Base-by-base conservation (phyloP, 2,888 invertebrate species). In the Theretra japonica region DNA sequence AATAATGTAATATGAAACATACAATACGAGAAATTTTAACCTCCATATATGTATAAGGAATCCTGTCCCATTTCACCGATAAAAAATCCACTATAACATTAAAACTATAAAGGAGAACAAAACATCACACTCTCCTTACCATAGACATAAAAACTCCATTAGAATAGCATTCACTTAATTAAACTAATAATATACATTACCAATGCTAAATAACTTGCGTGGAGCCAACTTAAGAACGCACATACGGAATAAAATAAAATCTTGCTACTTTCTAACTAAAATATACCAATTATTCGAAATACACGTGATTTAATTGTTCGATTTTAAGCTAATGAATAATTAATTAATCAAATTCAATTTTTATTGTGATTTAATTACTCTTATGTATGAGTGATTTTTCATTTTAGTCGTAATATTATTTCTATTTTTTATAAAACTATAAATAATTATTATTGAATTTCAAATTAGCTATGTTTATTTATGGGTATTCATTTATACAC, bases 131-230 rank as follows among this genome's bases (percentile, higher is more conserved):
- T 23, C 28, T 0, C 41, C 23, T 70, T 70, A 30, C 60, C 30
- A 62, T 33, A 33, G 62, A 70, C 70, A 53, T 70, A 65, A 62
- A 70, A 70, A 70, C 62, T 70, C 70, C 70, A 70, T 70, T 70
- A 70, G 53, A 65, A 33, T 70, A 28, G 33, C 62, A 65, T 30
- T 53, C 70, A 53, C 62, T 70, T 70, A 70, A 70, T 70, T 70
- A 70, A 70, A 70, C 21, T 62, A 56, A 62, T 62, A 62, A 65
- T 60, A 50, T 62, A 70, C 50, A 70, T 70, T 70, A 53, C 62
- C 70, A 62, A 70, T 70, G 70, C 62, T 62, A 70, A 70, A 62
- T 62, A 58, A 59, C 58, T n/a, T 41, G 50, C 33, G 62, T 53
- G 17, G 68, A 48, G n/a, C 50, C 8, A 19, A 60, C 48, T 60